Percentiles rank a stretch among this genome's conserved stretches.
Evolutionary conservation across 2,113 vertebrate species (phyloP).

Genomic region (Proteles cristata): DNA sequence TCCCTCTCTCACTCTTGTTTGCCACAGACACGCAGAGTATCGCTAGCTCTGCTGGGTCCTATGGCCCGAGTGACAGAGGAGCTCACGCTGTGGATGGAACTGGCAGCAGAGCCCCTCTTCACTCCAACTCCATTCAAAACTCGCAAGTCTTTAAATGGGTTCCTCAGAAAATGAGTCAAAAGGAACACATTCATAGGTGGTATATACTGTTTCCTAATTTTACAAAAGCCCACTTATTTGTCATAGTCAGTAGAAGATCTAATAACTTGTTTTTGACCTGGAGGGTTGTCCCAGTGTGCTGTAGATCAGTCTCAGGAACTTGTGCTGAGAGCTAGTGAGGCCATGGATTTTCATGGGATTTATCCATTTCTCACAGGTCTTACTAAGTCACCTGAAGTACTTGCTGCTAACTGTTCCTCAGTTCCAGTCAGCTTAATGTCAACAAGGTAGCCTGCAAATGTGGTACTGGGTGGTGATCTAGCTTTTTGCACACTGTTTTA

Average conservation of each 20-base stretch:
- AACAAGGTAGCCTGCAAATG: neutral
- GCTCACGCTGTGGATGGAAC: fast-evolving
- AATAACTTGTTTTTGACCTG: neutral
- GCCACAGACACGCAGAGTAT: neutral
- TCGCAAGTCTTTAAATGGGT: neutral
- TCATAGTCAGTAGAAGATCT: neutral
- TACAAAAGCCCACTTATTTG: neutral
- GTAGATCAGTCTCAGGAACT: neutral
- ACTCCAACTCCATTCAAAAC: neutral
- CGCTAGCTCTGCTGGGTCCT: fast-evolving
- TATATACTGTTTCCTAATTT: neutral
- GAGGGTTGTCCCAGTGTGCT: neutral
- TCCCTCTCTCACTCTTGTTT: fast-evolving
- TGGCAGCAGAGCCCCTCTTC: neutral
- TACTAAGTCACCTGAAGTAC: neutral
- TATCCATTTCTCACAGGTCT: neutral
- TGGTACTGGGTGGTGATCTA: neutral
- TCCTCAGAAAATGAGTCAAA: neutral
- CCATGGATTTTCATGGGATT: neutral
- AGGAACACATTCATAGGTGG: neutral
- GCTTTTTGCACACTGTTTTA: neutral
- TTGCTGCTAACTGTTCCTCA: neutral
- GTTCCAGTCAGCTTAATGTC: neutral
- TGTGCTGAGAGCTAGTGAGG: neutral
- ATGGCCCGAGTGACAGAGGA: no score